phyloP scores from a whole-genome alignment of 2,888 invertebrate species.

The Drosophila koepferae region DNA sequence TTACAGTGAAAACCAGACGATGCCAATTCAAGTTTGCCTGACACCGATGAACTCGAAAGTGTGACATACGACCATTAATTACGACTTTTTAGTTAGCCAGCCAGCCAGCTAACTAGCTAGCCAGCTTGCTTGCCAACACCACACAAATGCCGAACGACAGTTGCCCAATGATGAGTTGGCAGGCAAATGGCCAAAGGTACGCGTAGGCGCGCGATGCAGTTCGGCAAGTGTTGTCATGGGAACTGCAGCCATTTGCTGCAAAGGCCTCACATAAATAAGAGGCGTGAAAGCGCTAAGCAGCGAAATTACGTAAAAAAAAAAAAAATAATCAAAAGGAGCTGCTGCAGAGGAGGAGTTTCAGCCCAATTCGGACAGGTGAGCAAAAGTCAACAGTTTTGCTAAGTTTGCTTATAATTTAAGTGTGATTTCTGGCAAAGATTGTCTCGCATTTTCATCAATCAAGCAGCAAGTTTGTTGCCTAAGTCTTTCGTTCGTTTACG shows the following conservation, averaged over 20 bases:
- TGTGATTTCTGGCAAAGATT: conserved; percentile 39
- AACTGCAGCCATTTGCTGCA: conserved; percentile 18
- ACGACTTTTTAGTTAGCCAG: conserved; percentile 5
- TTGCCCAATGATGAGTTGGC: conserved; percentile 19
- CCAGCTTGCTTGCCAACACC: conserved; percentile 6
- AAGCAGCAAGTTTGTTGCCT: conserved; percentile 53
- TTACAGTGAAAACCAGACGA: conserved; percentile 52
- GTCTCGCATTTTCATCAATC: conserved; percentile 42
- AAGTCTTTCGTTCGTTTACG: conserved; percentile 49
- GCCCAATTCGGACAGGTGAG: conserved; percentile 20
- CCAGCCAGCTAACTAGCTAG: too few species aligned
- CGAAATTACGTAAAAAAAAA: not conserved
- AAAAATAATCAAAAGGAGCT: conserved; percentile 4
- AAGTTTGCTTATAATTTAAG: conserved; percentile 25
- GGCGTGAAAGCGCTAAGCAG: conserved; percentile 13
- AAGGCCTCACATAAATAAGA: conserved; percentile 16
- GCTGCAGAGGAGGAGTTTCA: not conserved
- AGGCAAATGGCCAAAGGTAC: conserved; percentile 4
- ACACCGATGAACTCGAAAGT: conserved; percentile 71
- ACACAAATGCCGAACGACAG: conserved; percentile 7
- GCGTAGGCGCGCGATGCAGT: conserved; percentile 23
- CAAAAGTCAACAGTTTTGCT: conserved; percentile 29
- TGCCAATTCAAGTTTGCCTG: conserved; percentile 49
- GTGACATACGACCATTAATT: conserved; percentile 58
- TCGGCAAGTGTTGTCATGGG: conserved; percentile 6